These are phyloP conservation scores for Drosophila tani DNA, from an alignment of 1,140 invertebrate species.

Conservation along the genomic window DNA sequence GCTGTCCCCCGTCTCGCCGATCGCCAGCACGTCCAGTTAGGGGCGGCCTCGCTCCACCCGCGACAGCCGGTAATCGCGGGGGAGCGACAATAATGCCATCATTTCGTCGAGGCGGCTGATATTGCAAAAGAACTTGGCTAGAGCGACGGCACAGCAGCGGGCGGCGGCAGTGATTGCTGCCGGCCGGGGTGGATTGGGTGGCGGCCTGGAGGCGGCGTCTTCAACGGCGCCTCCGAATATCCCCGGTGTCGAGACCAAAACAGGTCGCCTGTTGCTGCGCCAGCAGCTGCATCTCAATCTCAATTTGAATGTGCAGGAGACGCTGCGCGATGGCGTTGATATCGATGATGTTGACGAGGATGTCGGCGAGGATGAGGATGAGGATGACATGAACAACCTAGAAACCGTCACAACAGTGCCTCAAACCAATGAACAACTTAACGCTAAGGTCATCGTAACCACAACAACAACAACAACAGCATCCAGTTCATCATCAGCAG, in stretches of 20 bases:
- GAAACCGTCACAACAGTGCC: constrained; percentile 85
- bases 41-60: constrained; percentile 86
- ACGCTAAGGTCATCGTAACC: constrained; percentile 72
- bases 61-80: constrained; percentile 85
- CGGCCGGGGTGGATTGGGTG: constrained; percentile 56
- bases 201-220: constrained; percentile 22
- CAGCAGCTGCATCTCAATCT: constrained; percentile 82
- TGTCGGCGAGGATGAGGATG: constrained; percentile 59
- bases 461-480: constrained; percentile 61
- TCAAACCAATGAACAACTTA: constrained; percentile 82
- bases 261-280: constrained; percentile 71
- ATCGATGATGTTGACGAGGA: constrained; percentile 84
- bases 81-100: constrained; percentile 85
- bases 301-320: constrained; percentile 76
- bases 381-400: constrained; percentile 70
- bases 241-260: constrained; percentile 55
- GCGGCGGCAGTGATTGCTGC: constrained; percentile 76
- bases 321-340: constrained; percentile 77
- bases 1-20: constrained; percentile 92
- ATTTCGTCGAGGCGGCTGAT: constrained; percentile 85
- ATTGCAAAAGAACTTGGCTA: constrained; percentile 85
- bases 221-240: constrained; percentile 54
- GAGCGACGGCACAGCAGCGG: constrained; percentile 73
- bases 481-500: constrained; percentile 60
- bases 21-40: constrained; percentile 96